phyloP scores from a whole-genome alignment of 1,140 invertebrate genomes.

The Drosophila yakuba region DNA sequence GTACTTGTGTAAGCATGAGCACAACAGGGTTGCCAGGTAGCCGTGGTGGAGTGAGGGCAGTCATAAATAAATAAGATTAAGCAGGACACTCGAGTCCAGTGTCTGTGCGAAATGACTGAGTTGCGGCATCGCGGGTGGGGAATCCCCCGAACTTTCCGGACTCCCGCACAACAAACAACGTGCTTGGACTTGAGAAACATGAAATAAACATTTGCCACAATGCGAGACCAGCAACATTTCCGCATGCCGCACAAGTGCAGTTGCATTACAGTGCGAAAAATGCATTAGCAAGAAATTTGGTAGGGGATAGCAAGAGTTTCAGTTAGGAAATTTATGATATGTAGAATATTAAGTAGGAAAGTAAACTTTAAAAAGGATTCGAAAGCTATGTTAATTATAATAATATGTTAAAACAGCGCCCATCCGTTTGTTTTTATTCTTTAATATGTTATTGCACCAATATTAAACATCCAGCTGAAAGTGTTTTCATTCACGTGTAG shows the following conservation, averaged over 20 bases:
- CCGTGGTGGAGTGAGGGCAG: slow-evolving; percentile 5
- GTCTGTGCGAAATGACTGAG: slow-evolving; percentile 58
- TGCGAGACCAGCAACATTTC: slow-evolving; percentile 58
- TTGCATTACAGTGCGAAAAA: neutral
- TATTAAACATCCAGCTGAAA: neutral
- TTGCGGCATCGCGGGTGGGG: slow-evolving; percentile 12
- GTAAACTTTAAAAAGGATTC: no score
- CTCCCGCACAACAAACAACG: slow-evolving; percentile 60
- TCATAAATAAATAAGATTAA: slow-evolving; percentile 82
- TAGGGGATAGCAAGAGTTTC: no score
- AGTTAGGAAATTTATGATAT: no score
- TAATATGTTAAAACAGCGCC: neutral
- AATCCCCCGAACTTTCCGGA: neutral
- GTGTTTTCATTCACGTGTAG: slow-evolving; percentile 1
- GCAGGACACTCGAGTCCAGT: slow-evolving; percentile 59
- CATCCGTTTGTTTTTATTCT: no score
- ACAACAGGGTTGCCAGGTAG: slow-evolving; percentile 37
- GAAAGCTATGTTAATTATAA: no score
- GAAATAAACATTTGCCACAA: slow-evolving; percentile 77
- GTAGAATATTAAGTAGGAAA: no score
- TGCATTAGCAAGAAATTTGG: no score
- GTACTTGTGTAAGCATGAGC: slow-evolving; percentile 60
- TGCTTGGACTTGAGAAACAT: slow-evolving; percentile 70
- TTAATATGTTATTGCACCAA: no score
- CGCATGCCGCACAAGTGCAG: slow-evolving; percentile 52